phyloP scores from a whole-genome alignment of 1,140 invertebrate species.

The Venturia canescens region DNA sequence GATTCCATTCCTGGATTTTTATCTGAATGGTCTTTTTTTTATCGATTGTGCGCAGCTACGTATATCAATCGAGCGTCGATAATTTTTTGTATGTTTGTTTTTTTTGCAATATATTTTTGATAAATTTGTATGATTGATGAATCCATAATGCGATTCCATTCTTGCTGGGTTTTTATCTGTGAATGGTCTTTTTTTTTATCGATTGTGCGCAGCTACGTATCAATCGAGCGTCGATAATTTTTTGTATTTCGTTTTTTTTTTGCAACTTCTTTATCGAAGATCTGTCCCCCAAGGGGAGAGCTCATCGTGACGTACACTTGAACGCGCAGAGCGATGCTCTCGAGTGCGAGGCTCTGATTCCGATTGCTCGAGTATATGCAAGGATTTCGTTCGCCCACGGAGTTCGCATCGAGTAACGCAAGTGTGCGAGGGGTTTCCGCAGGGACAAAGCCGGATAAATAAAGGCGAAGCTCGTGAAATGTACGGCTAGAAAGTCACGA shows the following conservation, averaged over 20 bases:
- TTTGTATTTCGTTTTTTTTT: neutral
- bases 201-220: neutral
- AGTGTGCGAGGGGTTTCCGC: conserved; percentile 16
- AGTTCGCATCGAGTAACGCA: conserved; percentile 14
- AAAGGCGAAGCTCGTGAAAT: neutral
- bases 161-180: too few relatives aligned
- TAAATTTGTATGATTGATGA: neutral
- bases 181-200: too few relatives aligned
- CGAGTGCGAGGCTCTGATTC: conserved; percentile 23
- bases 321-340: neutral
- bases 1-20: too few relatives aligned
- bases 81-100: neutral
- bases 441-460: conserved; percentile 24
- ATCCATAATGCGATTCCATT: too few relatives aligned
- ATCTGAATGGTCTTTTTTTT: too few relatives aligned
- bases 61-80: conserved; percentile 13
- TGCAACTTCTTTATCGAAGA: neutral
- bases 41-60: too few relatives aligned
- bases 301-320: neutral
- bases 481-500: conserved; percentile 19
- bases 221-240: conserved; percentile 2
- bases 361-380: conserved; percentile 22
- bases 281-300: neutral
- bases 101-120: neutral
- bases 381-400: neutral